Percentiles rank a stretch among this genome's conserved stretches.
These are phyloP conservation scores for Nemapogon koenigi DNA, from an alignment of 2,888 invertebrate genomes.

Conservation along the genomic window DNA sequence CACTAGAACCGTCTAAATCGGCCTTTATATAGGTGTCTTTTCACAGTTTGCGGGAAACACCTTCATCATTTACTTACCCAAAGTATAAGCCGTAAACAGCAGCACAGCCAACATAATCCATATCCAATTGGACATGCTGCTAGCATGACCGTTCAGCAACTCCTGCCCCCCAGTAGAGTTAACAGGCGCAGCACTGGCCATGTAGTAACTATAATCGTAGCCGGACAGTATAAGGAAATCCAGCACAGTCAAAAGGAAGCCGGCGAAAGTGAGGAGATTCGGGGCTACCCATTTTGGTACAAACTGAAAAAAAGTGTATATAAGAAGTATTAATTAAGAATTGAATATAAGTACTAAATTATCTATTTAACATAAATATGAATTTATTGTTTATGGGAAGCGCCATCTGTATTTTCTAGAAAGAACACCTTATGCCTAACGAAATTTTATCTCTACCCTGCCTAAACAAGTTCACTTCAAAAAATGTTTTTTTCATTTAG, in stretches of 20 bases:
- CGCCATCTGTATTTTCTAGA: too few species aligned
- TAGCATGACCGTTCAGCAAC: constrained; percentile 35
- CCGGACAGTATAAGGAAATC: constrained; percentile 85
- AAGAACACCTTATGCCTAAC: too few species aligned
- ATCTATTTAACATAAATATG: too few species aligned
- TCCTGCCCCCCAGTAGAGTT: constrained; percentile 32
- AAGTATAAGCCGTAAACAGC: constrained; percentile 93
- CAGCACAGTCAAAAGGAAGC: constrained; percentile 89
- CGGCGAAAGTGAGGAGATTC: constrained; percentile 92
- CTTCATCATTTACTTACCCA: too few species aligned
- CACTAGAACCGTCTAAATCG: too few species aligned
- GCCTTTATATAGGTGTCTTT: too few species aligned
- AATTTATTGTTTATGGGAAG: too few species aligned
- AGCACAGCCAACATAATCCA: constrained; percentile 87
- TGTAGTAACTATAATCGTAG: constrained; percentile 87
- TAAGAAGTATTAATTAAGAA: background rate
- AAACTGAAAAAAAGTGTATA: constrained; percentile 63
- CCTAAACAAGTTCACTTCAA: too few species aligned
- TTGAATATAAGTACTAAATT: background rate
- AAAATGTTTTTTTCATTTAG: too few species aligned
- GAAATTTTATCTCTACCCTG: too few species aligned
- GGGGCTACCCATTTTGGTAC: constrained; percentile 97
- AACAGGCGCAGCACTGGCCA: constrained; percentile 68
- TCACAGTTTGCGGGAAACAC: too few species aligned
- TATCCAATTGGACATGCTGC: constrained; percentile 79